Base-by-base conservation (phyloP, 2,113 vertebrate genomes). In the sheep (Ovis aries) region DNA sequence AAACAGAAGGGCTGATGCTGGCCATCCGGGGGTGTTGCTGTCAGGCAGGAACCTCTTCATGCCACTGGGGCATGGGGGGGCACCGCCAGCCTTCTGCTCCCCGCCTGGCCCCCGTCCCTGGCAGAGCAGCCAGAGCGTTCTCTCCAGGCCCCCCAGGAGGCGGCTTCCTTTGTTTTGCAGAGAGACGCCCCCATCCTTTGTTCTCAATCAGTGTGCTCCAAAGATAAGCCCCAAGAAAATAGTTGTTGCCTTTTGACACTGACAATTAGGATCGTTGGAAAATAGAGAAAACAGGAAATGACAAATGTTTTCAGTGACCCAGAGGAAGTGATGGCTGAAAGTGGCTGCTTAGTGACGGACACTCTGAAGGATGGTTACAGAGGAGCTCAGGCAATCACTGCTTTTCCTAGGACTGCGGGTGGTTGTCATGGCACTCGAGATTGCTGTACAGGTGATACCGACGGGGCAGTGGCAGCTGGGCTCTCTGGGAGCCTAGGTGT, bases 151-250 rank as follows among this genome's bases (percentile, higher is more conserved):
- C 94, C 98, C 97, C 92, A 97, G 97, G 96, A 96, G 98, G 97
- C 97, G 23, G 98, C 97, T 99, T 99, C 99, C 99, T 99, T 98
- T 99, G 98, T 99, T 99, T 99, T 92, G 97, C 96, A 97, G 97
- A 96, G 90, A 77, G 97, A 98, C 98, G 97, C 97, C 97, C 86
- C 97, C 95, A 98, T 98, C 98, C 98, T 99, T 99, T 99, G 99
- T 99, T 98, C 96, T 97, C 96, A 97, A 98, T 98, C 97, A 98
- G 97, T 99, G 98, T 98, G 98, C 99, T 98, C 97, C 97, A 95
- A 89, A 99, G 99, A 99, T 99, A 99, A 99, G 98, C 97, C 91
- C 96, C 95, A 98, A 98, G 98, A 98, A 99, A 98, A 98, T 96
- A 97, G 97, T 97, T 97, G 97, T 92, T 98, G 98, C 98, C 97